Evolutionary conservation across 2,113 vertebrate genomes (phyloP), one percentile per base, ranked within the genome.

Genomic region (Platycercus adscitus): DNA sequence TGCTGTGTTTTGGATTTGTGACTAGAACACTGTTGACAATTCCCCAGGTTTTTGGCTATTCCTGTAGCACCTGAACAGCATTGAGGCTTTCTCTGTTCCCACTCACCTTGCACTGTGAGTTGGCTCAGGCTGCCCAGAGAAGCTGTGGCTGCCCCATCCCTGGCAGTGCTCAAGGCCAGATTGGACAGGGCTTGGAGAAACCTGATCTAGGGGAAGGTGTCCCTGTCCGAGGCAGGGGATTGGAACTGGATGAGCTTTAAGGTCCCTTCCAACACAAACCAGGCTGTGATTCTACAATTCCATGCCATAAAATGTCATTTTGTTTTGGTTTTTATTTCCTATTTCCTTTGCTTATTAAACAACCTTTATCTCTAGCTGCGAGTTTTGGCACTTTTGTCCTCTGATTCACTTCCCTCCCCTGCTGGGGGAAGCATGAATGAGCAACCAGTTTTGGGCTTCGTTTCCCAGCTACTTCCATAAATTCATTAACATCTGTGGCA

Each of bases 371-470:
- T 33, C 55, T 49, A n/a, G 33, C 28, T 33, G 14, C 14, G 33
- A 52, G 19, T 29, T 82, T 68, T 75, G 17, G 9, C 29, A 65
- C 50, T 37, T 24, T 31, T 31, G 64, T 69, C 46, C 29, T 56
- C 55, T 23, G 20, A 58, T 58, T n/a, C 55, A 58, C 33, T 58
- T 58, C 20, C 33, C 3, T 20, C 25, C 15, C 12, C 13, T 1
- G 1, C 15, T n/a, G 37, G 10, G 33, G 17, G 17, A 44, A 37
- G 21, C 20, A 37, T 4, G 5, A 61, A 31, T 0, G 1, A 53
- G 55, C 8, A 46, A 12, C 13, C n/a, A 17, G 3, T 4, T 35
- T 17, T 10, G 14, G 10, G 41, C 35, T 66, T 72, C 4, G 2
- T 12, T 44, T 58, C 68, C 12, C 15, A 33, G 21, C 5, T 8